phyloP scores from a whole-genome alignment of 2,888 invertebrate genomes.

The Agrotis segetum region DNA sequence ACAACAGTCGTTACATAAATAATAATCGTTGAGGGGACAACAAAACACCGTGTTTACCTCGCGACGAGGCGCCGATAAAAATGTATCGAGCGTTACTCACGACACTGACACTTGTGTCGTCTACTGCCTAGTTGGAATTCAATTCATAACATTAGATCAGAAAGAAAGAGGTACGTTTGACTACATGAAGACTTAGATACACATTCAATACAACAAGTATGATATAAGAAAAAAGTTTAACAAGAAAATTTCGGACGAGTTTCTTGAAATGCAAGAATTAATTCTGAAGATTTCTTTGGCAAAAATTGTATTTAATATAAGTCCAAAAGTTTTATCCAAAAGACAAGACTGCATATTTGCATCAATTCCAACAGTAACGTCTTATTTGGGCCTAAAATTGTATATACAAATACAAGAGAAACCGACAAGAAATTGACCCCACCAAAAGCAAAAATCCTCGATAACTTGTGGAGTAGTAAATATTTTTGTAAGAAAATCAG shows the following conservation, averaged over 20 bases:
- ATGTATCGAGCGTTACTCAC: conserved; percentile 76
- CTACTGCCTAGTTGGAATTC: conserved; percentile 42
- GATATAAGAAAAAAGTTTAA: too few relatives aligned
- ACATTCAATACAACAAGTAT: too few relatives aligned
- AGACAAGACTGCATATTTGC: too few relatives aligned
- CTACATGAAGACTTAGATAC: conserved; percentile 5
- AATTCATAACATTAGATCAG: conserved; percentile 45
- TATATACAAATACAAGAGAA: too few relatives aligned
- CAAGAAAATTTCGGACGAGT: too few relatives aligned
- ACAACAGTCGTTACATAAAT: conserved; percentile 90
- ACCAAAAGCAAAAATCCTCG: conserved; percentile 24
- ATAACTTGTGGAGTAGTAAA: conserved; percentile 58
- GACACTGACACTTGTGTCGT: conserved; percentile 44
- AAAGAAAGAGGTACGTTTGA: conserved; percentile 12
- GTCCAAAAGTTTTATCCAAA: too few relatives aligned
- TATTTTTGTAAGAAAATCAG: conserved; percentile 76
- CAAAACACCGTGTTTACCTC: conserved; percentile 86
- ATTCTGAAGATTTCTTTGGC: too few relatives aligned
- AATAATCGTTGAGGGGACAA: conserved; percentile 81
- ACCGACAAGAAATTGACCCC: neutral
- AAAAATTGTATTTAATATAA: too few relatives aligned
- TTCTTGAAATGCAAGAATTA: neutral
- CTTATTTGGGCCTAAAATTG: too few relatives aligned
- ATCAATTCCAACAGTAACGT: too few relatives aligned
- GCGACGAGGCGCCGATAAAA: conserved; percentile 70